Percentiles rank a stretch among this genome's conserved stretches.
Evolutionary conservation across 1,140 invertebrate genomes (phyloP).

Genomic region (Platorchestia sp.): DNA sequence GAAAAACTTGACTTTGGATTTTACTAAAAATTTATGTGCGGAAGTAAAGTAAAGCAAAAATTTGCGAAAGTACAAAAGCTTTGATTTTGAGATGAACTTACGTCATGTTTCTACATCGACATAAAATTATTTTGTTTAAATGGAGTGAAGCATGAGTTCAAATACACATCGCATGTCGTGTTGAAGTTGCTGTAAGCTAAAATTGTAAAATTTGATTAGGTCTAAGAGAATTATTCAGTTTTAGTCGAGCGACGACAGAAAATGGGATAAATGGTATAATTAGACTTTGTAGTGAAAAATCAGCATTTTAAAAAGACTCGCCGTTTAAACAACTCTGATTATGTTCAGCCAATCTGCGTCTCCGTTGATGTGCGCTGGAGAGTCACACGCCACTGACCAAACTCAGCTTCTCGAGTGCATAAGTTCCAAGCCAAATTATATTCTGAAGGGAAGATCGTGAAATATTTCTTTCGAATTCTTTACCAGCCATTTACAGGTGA

Average conservation of each 20-base stretch:
- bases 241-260: background rate
- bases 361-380: too few relatives aligned
- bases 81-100: background rate
- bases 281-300: background rate
- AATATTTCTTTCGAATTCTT: too few relatives aligned
- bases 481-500: too few relatives aligned
- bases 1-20: background rate
- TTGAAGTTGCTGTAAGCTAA: too few relatives aligned
- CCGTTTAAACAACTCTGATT: background rate
- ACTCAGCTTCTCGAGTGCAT: too few relatives aligned
- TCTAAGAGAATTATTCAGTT: background rate
- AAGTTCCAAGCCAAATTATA: too few relatives aligned
- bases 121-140: background rate
- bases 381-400: too few relatives aligned
- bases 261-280: background rate
- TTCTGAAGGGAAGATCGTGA: too few relatives aligned
- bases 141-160: background rate
- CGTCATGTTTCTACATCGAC: background rate
- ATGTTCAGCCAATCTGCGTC: background rate
- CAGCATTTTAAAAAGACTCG: background rate
- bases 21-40: too few relatives aligned
- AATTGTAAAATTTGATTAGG: background rate
- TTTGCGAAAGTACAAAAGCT: background rate
- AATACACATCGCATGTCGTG: background rate
- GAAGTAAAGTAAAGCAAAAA: too few relatives aligned